phyloP scores from a whole-genome alignment of 1,140 invertebrate genomes.

The Cataglyphis hispanica region DNA sequence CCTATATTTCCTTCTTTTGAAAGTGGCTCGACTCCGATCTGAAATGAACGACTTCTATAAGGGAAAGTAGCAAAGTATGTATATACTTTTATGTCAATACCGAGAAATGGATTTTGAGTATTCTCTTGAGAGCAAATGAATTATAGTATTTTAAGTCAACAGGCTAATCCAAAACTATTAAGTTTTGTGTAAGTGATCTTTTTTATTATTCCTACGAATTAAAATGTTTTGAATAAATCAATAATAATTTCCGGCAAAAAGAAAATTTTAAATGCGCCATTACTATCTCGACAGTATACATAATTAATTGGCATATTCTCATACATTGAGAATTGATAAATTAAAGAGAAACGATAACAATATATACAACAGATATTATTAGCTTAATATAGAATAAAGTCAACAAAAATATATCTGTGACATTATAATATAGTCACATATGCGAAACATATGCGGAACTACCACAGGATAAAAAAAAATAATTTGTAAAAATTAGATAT shows the following conservation, averaged over 20 bases:
- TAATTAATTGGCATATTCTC: neutral
- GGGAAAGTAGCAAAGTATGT: neutral
- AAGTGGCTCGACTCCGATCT: constrained; percentile 7
- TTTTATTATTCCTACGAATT: neutral
- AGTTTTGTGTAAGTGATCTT: neutral
- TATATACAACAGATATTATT: neutral
- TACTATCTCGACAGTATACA: neutral
- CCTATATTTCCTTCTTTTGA: constrained; percentile 8
- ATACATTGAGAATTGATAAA: neutral
- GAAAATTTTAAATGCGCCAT: neutral
- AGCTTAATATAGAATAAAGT: constrained; percentile 17
- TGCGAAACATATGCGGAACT: neutral
- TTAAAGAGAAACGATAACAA: constrained; percentile 21
- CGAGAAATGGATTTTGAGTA: constrained; percentile 46
- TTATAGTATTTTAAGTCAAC: neutral
- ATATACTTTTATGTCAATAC: neutral
- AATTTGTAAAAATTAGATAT: constrained; percentile 11
- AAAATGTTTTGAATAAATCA: neutral
- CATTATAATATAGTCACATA: neutral
- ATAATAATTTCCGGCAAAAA: neutral
- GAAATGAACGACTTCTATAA: constrained; percentile 16
- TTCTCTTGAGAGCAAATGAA: constrained; percentile 7
- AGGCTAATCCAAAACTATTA: neutral
- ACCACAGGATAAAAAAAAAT: constrained; percentile 19
- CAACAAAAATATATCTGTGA: too few relatives aligned